Evolutionary conservation across 2,888 invertebrate genomes (phyloP).

Genomic region (Andrena minutula): DNA sequence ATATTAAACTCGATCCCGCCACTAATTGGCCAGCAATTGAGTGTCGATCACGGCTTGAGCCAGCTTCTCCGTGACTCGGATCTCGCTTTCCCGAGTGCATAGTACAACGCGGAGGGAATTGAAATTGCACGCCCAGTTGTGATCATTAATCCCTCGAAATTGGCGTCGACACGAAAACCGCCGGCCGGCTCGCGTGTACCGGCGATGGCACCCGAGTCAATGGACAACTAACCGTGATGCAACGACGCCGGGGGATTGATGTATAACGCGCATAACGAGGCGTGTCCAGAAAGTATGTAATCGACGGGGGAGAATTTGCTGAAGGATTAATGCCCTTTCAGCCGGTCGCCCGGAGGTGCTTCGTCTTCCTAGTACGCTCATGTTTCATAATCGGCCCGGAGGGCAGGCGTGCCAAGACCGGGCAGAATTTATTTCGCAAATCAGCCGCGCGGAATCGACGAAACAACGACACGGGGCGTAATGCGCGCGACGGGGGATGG

Average conservation of each 20-base stretch:
- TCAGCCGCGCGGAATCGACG: conserved; percentile 32
- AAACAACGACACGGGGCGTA: conserved; percentile 17
- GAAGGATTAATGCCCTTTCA: conserved; percentile 66
- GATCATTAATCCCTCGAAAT: conserved; percentile 57
- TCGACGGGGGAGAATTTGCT: conserved; percentile 56
- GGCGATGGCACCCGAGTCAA: background rate
- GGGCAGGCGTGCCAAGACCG: background rate
- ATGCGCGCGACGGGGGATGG: conserved; percentile 5
- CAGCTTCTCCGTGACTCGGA: conserved; percentile 49
- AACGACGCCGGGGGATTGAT: conserved; percentile 38
- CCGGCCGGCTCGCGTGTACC: background rate
- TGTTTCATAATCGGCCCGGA: conserved; percentile 60
- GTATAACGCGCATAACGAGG: conserved; percentile 56
- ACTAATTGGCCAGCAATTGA: conserved; percentile 8
- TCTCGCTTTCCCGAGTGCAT: conserved; percentile 21
- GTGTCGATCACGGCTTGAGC: conserved; percentile 8
- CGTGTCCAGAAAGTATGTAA: conserved; percentile 62
- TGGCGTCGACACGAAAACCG: conserved; percentile 42
- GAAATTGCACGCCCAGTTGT: conserved; percentile 40
- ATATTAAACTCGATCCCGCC: background rate
- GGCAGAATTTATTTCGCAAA: conserved; percentile 42
- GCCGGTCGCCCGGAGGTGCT: conserved; percentile 43
- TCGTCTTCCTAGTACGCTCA: conserved; percentile 58
- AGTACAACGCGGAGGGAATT: conserved; percentile 29
- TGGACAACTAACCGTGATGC: conserved; percentile 31